These are phyloP conservation scores for Drosophila monieri DNA, from an alignment of 2,888 invertebrate genomes.

Conservation along the genomic window DNA sequence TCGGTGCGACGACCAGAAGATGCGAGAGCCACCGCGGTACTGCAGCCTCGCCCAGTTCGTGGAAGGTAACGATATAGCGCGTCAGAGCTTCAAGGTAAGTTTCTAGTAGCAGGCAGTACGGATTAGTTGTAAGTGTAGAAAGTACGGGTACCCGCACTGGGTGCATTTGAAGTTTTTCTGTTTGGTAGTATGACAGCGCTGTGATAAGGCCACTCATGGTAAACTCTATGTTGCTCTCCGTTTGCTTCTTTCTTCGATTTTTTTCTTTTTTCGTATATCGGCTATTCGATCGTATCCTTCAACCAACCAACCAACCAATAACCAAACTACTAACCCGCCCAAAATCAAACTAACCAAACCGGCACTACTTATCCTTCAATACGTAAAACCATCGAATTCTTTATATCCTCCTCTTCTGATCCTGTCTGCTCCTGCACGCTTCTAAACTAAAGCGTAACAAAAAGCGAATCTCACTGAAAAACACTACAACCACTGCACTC, in stretches of 20 bases:
- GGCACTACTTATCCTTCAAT: constrained; percentile 38
- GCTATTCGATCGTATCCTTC: constrained; percentile 30
- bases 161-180: constrained; percentile 53
- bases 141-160: constrained; percentile 32
- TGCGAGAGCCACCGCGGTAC: constrained; percentile 87
- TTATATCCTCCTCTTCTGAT: constrained; percentile 42
- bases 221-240: constrained; percentile 78
- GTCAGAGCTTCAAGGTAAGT: constrained; percentile 88
- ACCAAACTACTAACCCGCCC: constrained; percentile 28
- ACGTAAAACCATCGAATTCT: constrained; percentile 5
- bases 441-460: constrained; percentile 73
- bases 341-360: constrained; percentile 40
- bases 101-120: neutral
- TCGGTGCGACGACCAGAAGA: constrained; percentile 84
- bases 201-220: constrained; percentile 74
- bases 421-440: constrained; percentile 39
- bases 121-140: constrained; percentile 17
- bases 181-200: constrained; percentile 63
- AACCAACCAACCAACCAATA: constrained; percentile 10
- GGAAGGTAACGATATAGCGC: constrained; percentile 92
- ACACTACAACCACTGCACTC: constrained; percentile 74
- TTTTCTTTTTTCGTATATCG: constrained; percentile 63
- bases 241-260: constrained; percentile 77
- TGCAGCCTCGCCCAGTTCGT: constrained; percentile 93
- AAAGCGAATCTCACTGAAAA: constrained; percentile 81